Evolutionary conservation across 2,797 vertebrate genomes (phyloP), one percentile per base, ranked within the genome.

Genomic region (Numenius phaeopus): DNA sequence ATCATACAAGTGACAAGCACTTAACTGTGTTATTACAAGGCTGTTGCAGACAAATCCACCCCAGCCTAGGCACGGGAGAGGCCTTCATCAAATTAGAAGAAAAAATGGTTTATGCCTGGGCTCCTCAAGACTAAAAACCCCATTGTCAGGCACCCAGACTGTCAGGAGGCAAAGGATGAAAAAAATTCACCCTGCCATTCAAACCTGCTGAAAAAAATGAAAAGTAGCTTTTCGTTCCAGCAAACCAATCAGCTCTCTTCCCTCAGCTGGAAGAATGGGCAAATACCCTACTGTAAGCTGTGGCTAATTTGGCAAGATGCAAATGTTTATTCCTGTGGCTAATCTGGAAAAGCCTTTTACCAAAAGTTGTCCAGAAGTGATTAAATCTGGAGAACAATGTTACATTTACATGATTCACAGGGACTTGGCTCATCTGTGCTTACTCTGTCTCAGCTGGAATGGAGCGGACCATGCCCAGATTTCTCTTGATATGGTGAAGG

Each of bases 71-170:
- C 18, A 84, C 65, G 23, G 39, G 26, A 76, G n/a, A 49, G 14
- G 5, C 16, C 22, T 72, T 81, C 11, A 40, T 75, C 44, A 50
- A 22, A 76, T 27, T 62, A 26, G 29, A 66, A 79, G 37, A 11
- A 83, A 82, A 78, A 87, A 17, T 24, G 1, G 1, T 32, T 91
- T 58, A 5, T 75, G 7, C 16, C 19, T 73, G 27, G 4, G 4
- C 6, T 64, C 10, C 17, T 77, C 59, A 52, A 64, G 39, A 59
- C 17, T 57, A 27, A 64, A 65, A 64, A 6, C 10, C 3, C 19
- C 6, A 1, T 16, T 55, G 37, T 50, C 1, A 1, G 27, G 5
- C 50, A 54, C 20, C 3, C 0, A 1, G 20, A 42, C 6, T 79
- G 7, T 61, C 18, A 52, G 37, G 46, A 92, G 30, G 22, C 24